Base-by-base conservation (phyloP, 1,140 invertebrate genomes). In the Drosophila repleta region DNA sequence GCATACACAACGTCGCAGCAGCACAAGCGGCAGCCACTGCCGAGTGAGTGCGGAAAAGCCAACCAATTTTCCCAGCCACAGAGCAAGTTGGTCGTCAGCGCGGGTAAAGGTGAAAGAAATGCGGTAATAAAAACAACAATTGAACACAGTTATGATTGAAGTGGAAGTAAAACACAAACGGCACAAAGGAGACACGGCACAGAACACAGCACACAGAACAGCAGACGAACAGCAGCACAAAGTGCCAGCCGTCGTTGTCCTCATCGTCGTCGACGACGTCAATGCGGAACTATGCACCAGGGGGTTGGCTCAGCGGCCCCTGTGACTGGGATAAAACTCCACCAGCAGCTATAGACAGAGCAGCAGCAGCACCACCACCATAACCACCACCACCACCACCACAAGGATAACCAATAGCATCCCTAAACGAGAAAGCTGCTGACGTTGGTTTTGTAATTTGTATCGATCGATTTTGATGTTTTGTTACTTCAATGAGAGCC, bases 91-190 rank as follows among this genome's bases (percentile, higher is more conserved):
- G 17, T 55, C 32, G 52, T 21, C 21, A 49, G 48, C 8, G 18
- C 35, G 69, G 75, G 53, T 26, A 52, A 87, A 88, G 82, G 82
- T 87, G 82, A 79, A 87, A 75, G 67, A 88, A 87, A 87, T 87
- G 78, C 69, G 78, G 83, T 88, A 88, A 87, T 87, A 87, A 87
- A 87, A 87, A 78, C 83, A 88, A 87, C 82, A 88, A 87, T 87
- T 87, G 82, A 87, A 87, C 82, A 76, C 82, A 88, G 82, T 87
- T 87, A 87, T 87, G 82, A 87, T 87, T 87, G 83, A 87, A 87
- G 82, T 87, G 83, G 83, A 79, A 82, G 78, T 55, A 69, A 69
- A 82, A 56, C 77, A 74, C 76, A 66, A 68, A 49, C 60, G 63
- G 52, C 52, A 74, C 45, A 64, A 62, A 60, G 56, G 46, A 60